Percentiles rank a stretch among this genome's conserved stretches.
Evolutionary conservation across 2,797 vertebrate species (phyloP).

Genomic region (Pterois miles): DNA sequence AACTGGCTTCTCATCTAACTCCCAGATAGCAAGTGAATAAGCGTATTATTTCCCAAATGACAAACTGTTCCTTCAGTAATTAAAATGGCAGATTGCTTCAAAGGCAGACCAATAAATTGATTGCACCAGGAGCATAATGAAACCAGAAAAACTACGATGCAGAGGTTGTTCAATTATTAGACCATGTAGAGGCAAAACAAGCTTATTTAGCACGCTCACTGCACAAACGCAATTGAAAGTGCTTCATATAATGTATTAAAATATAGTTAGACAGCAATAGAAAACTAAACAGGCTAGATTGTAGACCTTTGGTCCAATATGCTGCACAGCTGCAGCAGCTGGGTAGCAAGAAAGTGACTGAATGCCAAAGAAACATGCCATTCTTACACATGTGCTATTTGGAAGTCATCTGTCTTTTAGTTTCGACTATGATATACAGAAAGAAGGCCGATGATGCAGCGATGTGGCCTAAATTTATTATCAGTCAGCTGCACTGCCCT

Average conservation of each 20-base stretch:
- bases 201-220: neutral
- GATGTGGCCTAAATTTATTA: slow-evolving; percentile 56
- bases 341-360: neutral
- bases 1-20: neutral
- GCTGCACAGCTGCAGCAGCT: slow-evolving; percentile 23
- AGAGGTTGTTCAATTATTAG: neutral
- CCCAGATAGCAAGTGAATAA: neutral
- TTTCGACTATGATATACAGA: neutral
- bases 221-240: neutral
- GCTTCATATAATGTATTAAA: neutral
- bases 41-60: neutral
- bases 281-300: neutral
- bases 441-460: slow-evolving; percentile 24
- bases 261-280: neutral
- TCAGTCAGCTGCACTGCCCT: slow-evolving; percentile 40
- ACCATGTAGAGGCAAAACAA: neutral
- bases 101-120: neutral
- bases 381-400: slow-evolving; percentile 33
- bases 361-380: slow-evolving; percentile 32
- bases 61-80: neutral
- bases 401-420: slow-evolving; percentile 22
- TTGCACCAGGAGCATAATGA: neutral
- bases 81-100: neutral
- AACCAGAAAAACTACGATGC: neutral
- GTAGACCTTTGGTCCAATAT: neutral